Evolutionary conservation across 1,140 invertebrate genomes (phyloP), one percentile per base, ranked within the genome.

Genomic region (Eumeta japonica): DNA sequence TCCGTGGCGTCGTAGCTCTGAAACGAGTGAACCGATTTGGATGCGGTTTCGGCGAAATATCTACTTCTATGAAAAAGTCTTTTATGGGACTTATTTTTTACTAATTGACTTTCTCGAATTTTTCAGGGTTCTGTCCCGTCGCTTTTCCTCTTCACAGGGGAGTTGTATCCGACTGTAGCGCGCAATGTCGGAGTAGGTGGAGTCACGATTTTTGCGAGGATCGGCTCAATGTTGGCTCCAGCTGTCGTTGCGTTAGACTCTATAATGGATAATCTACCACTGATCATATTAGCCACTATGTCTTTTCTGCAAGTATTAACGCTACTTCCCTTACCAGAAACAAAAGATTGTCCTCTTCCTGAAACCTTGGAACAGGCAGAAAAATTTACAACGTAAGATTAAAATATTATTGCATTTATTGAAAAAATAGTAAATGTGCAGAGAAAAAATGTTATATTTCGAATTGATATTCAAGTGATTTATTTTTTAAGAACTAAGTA

Each of bases 181-280:
- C 75, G 85, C 37, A 87, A 86, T 51, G 74, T 78, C 16, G 84
- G 83, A 11, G 58, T 86, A 9, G 84, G 83, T 15, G 57, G 78
- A 2, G 79, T 79, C 7, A 79, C 82, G n/a, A 80, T 81, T 32
- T 80, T 79, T 40, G 80, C 81, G 3, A 76, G 83, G 28, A 53
- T 85, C 18, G 84, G 82, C n/a, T 83, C 83, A 1, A 85, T 86
- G 70, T 58, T 84, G 11, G 82, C 84, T 10, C 85, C 85, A 30
- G 76, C 74, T 18, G 58, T 85, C n/a, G 73, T 81, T 3, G 65
- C 73, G 18, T 62, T 84, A 52, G 77, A 88, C 76, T 46, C 78
- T 70, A 40, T 67, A 2, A 35, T 54, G 15, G 33, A 50, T 5
- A 52, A 59, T 45, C 44, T 70, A 11, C 65, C 72, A 9, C 38